A percentile compares a stretch with the other conserved stretches of the same genome.
Conservation (phyloP, 2,113 vertebrate genomes). For the Lanius collurio region DNA sequence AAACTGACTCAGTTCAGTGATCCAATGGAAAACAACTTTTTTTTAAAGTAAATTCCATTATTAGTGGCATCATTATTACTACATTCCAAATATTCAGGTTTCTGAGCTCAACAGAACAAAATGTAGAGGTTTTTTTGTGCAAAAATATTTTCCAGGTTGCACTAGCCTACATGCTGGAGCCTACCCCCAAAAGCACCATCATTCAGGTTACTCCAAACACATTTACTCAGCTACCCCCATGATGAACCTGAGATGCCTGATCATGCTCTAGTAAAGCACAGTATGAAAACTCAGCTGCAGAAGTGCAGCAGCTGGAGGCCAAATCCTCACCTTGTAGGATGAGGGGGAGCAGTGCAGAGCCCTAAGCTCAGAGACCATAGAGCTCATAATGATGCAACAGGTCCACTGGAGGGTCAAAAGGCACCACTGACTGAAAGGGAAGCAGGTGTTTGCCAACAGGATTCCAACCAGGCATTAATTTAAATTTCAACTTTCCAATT, state of each 20-base stretch:
- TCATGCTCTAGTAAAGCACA: neutral
- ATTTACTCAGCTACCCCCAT: neutral
- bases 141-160: neutral
- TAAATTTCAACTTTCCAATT: constrained; percentile 1
- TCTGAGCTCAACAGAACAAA: neutral
- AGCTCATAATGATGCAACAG: neutral
- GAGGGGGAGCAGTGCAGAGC: neutral
- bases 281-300: neutral
- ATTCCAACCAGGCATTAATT: neutral
- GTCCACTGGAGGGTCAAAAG: neutral
- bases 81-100: neutral
- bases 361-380: neutral
- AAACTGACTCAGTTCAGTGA: neutral
- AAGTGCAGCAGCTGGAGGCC: neutral
- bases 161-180: neutral
- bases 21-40: neutral
- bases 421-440: neutral
- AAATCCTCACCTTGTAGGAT: neutral
- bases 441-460: neutral
- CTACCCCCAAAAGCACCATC: neutral
- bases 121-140: neutral
- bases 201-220: neutral
- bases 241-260: neutral
- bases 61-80: neutral
- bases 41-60: neutral